A percentile compares a stretch with the other conserved stretches of the same genome.
phyloP scores from a whole-genome alignment of 1,140 invertebrate species.

The Eufriesea mexicana region DNA sequence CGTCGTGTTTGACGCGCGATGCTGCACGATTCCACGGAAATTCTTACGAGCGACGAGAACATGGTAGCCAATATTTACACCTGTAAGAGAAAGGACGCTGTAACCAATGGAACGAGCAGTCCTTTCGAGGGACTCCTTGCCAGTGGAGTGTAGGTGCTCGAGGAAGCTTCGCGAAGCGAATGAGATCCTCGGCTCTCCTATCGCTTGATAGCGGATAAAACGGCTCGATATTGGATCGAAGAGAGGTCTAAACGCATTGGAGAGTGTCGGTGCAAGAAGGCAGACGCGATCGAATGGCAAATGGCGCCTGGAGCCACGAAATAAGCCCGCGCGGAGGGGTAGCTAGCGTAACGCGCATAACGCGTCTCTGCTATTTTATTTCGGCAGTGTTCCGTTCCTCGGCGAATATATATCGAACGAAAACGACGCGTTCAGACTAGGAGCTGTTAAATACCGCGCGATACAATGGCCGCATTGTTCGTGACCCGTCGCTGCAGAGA shows the following conservation, averaged over 20 bases:
- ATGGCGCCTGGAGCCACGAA: neutral
- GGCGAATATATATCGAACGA: slow-evolving; percentile 18
- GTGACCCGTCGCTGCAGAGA: slow-evolving; percentile 53
- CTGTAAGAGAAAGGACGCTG: too few species aligned
- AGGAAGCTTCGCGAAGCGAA: neutral
- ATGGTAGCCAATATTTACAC: too few species aligned
- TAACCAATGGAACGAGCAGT: too few species aligned
- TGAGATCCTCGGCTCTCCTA: neutral
- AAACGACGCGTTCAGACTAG: slow-evolving; percentile 17
- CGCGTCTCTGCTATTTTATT: slow-evolving; percentile 10
- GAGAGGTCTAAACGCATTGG: neutral
- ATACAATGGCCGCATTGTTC: slow-evolving; percentile 74
- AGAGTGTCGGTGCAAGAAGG: too few species aligned
- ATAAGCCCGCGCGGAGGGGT: neutral
- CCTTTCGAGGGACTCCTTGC: too few species aligned
- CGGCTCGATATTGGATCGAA: slow-evolving; percentile 10
- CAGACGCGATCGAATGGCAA: slow-evolving; percentile 5
- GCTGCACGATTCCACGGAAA: too few species aligned
- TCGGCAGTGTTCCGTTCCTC: slow-evolving; percentile 1
- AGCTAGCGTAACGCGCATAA: neutral
- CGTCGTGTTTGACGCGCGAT: too few species aligned
- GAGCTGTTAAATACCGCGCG: slow-evolving; percentile 66
- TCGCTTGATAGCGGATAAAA: slow-evolving; percentile 32
- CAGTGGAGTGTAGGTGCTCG: neutral
- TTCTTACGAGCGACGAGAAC: too few species aligned